These are phyloP conservation scores for Gobionotothen gibberifrons DNA, from an alignment of 2,797 vertebrate genomes.

Conservation along the genomic window DNA sequence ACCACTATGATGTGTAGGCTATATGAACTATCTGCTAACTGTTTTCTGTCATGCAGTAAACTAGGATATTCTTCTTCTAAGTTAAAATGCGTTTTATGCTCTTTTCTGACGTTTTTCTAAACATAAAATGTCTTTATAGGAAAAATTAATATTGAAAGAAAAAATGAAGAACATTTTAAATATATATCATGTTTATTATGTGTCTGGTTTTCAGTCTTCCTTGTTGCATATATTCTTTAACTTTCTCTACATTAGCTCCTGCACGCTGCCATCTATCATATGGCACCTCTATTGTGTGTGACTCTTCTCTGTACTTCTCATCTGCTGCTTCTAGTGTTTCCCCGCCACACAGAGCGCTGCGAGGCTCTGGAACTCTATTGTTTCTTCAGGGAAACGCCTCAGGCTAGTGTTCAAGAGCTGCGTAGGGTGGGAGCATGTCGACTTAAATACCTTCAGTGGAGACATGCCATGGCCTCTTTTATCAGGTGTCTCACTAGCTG, in stretches of 20 bases:
- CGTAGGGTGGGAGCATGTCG: conserved; percentile 78
- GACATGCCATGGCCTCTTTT: conserved; percentile 80
- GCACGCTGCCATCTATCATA: conserved; percentile 18
- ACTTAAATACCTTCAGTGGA: conserved; percentile 82
- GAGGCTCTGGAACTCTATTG: conserved; percentile 70
- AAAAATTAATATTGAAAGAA: background rate
- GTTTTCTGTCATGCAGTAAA: background rate
- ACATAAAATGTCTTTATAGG: background rate
- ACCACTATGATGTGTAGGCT: background rate
- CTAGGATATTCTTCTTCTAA: background rate
- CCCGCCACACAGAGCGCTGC: conserved; percentile 64
- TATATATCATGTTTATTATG: background rate
- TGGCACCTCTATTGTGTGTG: conserved; percentile 53
- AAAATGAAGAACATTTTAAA: background rate
- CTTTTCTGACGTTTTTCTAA: background rate
- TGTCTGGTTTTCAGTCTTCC: background rate
- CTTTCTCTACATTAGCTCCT: conserved; percentile 13
- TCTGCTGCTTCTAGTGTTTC: conserved; percentile 54
- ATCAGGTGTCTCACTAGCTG: conserved; percentile 78
- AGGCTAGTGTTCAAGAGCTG: conserved; percentile 80
- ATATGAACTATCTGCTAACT: too few relatives aligned
- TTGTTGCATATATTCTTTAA: background rate
- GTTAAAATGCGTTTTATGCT: too few relatives aligned
- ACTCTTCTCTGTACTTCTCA: conserved; percentile 47
- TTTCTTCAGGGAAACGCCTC: conserved; percentile 77